Conservation (phyloP, 2,888 invertebrate species). For the Netelia fuscicornis region DNA sequence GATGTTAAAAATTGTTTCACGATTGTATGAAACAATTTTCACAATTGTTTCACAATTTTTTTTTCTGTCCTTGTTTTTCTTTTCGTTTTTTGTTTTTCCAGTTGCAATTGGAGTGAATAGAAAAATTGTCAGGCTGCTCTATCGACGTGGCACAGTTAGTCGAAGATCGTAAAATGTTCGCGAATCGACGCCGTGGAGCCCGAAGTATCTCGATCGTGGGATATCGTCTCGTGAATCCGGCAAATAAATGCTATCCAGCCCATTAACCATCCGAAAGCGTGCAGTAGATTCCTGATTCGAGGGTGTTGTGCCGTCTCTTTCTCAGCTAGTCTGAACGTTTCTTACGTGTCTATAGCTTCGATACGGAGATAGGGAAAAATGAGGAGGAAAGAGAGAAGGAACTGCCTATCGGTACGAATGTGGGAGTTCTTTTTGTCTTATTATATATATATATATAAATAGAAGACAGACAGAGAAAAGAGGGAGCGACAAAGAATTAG, state of each 20-base stretch:
- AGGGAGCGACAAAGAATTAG: slow-evolving; percentile 67
- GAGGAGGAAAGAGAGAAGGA: slow-evolving; percentile 46
- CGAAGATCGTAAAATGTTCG: slow-evolving; percentile 41
- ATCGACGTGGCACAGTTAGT: background rate
- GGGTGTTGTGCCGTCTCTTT: slow-evolving; percentile 73
- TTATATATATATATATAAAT: slow-evolving; percentile 25
- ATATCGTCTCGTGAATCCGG: slow-evolving; percentile 51
- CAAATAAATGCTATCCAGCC: slow-evolving; percentile 82
- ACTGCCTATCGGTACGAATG: slow-evolving; percentile 28
- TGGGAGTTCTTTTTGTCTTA: slow-evolving; percentile 6
- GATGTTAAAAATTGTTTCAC: too few relatives aligned
- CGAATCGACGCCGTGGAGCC: slow-evolving; percentile 49
- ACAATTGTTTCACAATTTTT: too few relatives aligned
- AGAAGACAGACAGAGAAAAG: slow-evolving; percentile 51
- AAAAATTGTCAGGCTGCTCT: too few relatives aligned
- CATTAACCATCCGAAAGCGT: slow-evolving; percentile 81
- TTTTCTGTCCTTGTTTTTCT: background rate
- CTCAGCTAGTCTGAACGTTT: slow-evolving; percentile 51
- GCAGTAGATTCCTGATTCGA: slow-evolving; percentile 77
- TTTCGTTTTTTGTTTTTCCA: background rate
- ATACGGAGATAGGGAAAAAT: slow-evolving; percentile 65
- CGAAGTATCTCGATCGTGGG: slow-evolving; percentile 38
- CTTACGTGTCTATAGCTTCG: slow-evolving; percentile 41
- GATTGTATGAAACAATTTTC: too few relatives aligned
- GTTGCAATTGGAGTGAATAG: too few relatives aligned